Evolutionary conservation across 1,140 invertebrate genomes (phyloP), one percentile per base, ranked within the genome.

Genomic region (Macrobrachium nipponense): DNA sequence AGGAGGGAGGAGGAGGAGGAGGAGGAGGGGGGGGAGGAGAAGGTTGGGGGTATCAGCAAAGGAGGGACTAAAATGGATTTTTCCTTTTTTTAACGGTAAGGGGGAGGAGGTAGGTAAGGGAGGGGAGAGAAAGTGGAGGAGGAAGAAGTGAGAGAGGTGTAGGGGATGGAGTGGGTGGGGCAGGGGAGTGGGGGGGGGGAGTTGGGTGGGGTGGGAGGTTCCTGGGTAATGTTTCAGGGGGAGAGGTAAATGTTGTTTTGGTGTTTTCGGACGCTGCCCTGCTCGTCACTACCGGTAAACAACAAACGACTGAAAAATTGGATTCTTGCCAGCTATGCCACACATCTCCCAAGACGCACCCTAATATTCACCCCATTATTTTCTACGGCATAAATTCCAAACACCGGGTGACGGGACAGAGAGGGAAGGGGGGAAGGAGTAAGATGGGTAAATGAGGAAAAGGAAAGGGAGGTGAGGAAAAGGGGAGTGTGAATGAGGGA

Each of bases 281-380:
- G 51, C 51, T 61, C 75, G 75, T 78, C 82, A 84, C 82, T 79
- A 80, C 76, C 77, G 64, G 83, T 86, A 86, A 86, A 86, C 83
- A 86, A 86, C 76, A 79, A 60, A 77, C 62, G 51, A 73, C 44
- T 86, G 83, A 86, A 79, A 79, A 86, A 86, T 79, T 86, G 83
- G 83, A 79, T 79, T 79, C 75, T 70, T 36, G 83, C 83, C 83
- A 86, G 76, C n/a, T 6, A 44, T 36, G 61, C 76, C 83, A 43
- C 75, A 43, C 51, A 51, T 51, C 51, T 79, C 27, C 18, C 59
- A 36, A 18, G 43, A 23, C 20, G 8, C 82, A 43, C 82, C 44
- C 43, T 78, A 64, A 77, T 77, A 77, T 84, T 70, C 82, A 58
- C 60, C 60, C 66, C 82, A 77, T 78, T 84, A 76, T 78, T 66